These are phyloP conservation scores for human DNA, from an alignment of 2,113 vertebrate genomes.

Conservation along the genomic window GRCh38 chr3:16204501-16205000, in stretches of 20 bases:
- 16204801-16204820: background rate
- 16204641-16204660: background rate
- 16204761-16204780: background rate
- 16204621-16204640: background rate
- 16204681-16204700: background rate
- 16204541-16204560: slow-evolving; percentile 24
- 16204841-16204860: background rate
- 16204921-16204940: background rate
- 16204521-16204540: slow-evolving; percentile 53
- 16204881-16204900: background rate
- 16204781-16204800: background rate
- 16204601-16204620: background rate
- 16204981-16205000: background rate
- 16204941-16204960: no score
- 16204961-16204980: no score
- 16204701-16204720: background rate
- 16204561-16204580: slow-evolving; percentile 51
- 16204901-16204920: background rate
- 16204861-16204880: background rate
- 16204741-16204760: background rate
- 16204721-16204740: background rate
- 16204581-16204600: background rate
- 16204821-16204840: background rate
- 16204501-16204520: slow-evolving; percentile 51
- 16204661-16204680: background rate